Evolutionary conservation across 1,140 invertebrate genomes (phyloP).

Genomic region (Orchestia grillus): DNA sequence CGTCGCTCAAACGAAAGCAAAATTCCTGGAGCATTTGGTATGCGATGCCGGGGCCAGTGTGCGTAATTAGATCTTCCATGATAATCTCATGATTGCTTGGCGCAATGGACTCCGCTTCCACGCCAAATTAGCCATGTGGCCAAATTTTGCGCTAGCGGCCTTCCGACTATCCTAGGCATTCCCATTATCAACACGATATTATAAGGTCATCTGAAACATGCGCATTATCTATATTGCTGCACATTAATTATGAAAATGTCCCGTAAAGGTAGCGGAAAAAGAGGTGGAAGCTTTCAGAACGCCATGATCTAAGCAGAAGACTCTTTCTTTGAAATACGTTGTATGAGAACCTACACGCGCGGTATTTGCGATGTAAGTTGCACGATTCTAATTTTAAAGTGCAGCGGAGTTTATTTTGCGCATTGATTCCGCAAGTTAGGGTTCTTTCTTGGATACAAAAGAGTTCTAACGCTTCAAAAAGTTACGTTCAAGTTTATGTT

Average conservation of each 20-base stretch:
- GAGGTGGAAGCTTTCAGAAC: background rate
- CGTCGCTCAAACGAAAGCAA: conserved; percentile 25
- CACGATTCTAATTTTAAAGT: too few species aligned
- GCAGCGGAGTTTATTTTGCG: too few species aligned
- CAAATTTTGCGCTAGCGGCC: background rate
- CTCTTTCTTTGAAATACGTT: background rate
- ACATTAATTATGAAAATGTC: background rate
- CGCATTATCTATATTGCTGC: background rate
- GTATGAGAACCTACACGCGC: background rate
- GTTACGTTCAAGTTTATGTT: too few species aligned
- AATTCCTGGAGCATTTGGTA: conserved; percentile 26
- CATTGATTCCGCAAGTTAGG: too few species aligned
- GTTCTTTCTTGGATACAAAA: too few species aligned
- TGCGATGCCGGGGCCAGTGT: background rate
- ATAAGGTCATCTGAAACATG: background rate
- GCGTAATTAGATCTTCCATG: conserved; percentile 5
- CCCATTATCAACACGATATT: conserved; percentile 1
- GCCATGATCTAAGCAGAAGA: background rate
- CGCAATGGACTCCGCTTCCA: background rate
- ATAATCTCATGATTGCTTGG: conserved; percentile 13
- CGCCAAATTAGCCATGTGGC: background rate
- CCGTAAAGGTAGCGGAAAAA: background rate
- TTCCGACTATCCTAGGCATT: background rate
- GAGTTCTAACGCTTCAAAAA: too few species aligned
- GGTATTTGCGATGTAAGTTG: too few species aligned